Percentiles rank a stretch among this genome's conserved stretches.
phyloP scores from a whole-genome alignment of 2,888 invertebrate species.

The Leptarthrus brevirostris region DNA sequence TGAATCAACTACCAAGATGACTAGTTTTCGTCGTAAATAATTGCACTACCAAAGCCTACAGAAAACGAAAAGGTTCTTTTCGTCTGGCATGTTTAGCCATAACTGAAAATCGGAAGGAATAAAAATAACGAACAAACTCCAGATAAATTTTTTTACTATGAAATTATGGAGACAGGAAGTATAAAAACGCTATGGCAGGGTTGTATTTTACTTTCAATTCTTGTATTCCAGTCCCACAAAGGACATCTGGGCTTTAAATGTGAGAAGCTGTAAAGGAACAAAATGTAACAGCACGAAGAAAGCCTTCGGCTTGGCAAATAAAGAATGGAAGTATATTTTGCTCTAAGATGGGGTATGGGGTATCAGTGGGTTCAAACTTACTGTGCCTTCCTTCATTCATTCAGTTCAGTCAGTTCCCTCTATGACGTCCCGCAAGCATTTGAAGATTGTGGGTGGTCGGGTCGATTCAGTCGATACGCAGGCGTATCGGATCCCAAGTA shows the following conservation, averaged over 20 bases:
- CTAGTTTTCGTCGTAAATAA: no score
- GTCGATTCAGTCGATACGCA: no score
- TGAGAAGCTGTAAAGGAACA: background rate
- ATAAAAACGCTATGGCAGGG: no score
- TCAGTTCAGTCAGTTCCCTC: conserved; percentile 3
- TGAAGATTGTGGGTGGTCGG: conserved; percentile 51
- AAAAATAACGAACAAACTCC: no score
- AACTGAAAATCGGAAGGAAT: no score
- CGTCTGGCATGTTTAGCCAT: no score
- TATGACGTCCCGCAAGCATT: conserved; percentile 42
- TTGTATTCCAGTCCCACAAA: background rate
- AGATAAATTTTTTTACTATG: no score
- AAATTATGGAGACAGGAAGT: no score
- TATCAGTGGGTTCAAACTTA: background rate
- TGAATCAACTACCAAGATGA: no score
- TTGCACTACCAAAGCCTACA: no score
- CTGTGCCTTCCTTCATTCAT: conserved; percentile 11
- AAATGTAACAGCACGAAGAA: background rate
- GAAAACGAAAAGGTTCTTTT: no score
- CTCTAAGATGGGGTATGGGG: background rate
- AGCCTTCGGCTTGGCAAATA: background rate
- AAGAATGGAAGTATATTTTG: conserved; percentile 11
- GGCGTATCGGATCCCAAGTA: conserved; percentile 23
- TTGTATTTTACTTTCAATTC: no score
- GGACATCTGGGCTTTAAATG: conserved; percentile 6